These are phyloP conservation scores for Trichonephila clavipes DNA, from an alignment of 1,140 invertebrate genomes.

Conservation along the genomic window DNA sequence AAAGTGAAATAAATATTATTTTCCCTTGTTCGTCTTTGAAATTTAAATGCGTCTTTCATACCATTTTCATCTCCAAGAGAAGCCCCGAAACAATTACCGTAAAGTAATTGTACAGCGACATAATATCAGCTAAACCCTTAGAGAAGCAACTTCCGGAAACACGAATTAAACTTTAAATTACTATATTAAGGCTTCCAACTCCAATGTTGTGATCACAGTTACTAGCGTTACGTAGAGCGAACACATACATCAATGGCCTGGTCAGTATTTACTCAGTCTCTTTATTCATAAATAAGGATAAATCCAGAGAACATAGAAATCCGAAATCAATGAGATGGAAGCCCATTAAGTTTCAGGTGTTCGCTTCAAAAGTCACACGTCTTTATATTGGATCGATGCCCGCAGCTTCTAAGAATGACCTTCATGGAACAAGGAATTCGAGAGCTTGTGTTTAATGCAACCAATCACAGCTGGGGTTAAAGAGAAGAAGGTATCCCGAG, in stretches of 20 bases:
- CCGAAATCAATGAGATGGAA: slow-evolving; percentile 68
- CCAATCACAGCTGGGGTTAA: slow-evolving; percentile 66
- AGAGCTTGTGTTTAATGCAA: slow-evolving; percentile 69
- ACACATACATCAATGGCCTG: not conserved
- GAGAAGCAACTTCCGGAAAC: no score
- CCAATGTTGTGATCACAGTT: not conserved
- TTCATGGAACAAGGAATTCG: slow-evolving; percentile 24
- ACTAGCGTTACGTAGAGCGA: not conserved
- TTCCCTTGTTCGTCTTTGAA: no score
- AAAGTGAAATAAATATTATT: no score
- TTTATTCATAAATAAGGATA: slow-evolving; percentile 16
- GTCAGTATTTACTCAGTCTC: slow-evolving; percentile 15
- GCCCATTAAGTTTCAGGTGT: slow-evolving; percentile 67
- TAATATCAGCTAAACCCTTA: no score
- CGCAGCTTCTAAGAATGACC: slow-evolving; percentile 12
- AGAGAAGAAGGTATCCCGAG: slow-evolving; percentile 29
- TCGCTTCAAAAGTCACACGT: slow-evolving; percentile 67
- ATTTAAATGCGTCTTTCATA: no score
- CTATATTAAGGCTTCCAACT: no score
- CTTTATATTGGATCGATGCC: slow-evolving; percentile 39
- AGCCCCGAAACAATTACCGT: no score
- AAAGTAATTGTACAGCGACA: no score
- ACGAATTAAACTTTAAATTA: no score
- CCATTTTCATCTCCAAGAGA: no score
- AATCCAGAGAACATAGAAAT: slow-evolving; percentile 20